Conservation (phyloP, 2,113 vertebrate species). For the Trichechus manatus region DNA sequence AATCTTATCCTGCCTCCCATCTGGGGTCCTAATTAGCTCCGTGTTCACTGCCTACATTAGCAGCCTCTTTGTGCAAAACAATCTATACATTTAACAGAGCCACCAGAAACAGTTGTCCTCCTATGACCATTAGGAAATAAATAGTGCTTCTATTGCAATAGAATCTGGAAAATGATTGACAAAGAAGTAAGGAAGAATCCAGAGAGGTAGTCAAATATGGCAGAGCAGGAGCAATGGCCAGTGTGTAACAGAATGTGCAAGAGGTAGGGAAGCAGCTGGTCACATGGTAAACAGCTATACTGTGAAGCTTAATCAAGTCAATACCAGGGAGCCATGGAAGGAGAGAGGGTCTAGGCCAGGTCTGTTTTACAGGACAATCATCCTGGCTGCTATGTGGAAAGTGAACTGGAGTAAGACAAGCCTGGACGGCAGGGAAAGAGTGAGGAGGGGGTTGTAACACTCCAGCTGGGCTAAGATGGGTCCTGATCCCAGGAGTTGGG, state of each 20-base stretch:
- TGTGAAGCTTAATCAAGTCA: neutral
- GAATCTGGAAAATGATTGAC: constrained; percentile 8
- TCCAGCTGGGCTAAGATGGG: neutral
- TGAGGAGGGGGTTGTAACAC: neutral
- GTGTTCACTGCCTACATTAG: neutral
- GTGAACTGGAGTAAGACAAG: neutral
- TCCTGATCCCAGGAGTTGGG: neutral
- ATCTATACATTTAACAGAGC: neutral
- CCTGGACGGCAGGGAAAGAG: neutral
- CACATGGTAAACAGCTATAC: neutral
- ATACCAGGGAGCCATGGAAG: neutral
- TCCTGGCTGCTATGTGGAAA: neutral
- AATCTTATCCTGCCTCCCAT: neutral
- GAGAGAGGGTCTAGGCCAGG: neutral
- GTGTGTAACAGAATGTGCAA: neutral
- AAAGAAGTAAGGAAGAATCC: neutral
- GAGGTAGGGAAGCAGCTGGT: neutral
- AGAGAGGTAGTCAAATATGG: neutral
- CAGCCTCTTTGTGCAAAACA: neutral
- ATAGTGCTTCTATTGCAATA: neutral
- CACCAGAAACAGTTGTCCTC: neutral
- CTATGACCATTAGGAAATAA: neutral
- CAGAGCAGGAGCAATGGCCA: neutral
- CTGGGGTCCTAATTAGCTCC: neutral
- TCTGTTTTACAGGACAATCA: neutral